Percentiles rank a stretch among this genome's conserved stretches.
Evolutionary conservation across 2,888 invertebrate species (phyloP).

Genomic region (Phasia obesa): DNA sequence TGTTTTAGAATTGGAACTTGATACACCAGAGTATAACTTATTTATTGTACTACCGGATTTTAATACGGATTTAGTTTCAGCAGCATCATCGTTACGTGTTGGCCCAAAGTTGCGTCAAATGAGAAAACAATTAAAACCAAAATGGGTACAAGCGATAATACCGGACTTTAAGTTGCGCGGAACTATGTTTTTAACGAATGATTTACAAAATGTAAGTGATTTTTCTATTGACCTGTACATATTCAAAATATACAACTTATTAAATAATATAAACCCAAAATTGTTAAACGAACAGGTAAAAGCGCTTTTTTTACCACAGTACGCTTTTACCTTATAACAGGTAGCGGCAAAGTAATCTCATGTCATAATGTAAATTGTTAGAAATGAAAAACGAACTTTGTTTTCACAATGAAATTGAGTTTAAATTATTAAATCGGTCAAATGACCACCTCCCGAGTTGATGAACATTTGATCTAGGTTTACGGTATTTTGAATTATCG

Average conservation of each 20-base stretch:
- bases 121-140: slow-evolving; percentile 86
- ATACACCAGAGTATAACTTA: slow-evolving; percentile 90
- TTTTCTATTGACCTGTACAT: background rate
- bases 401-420: too few species aligned
- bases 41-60: slow-evolving; percentile 88
- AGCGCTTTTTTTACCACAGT: too few species aligned
- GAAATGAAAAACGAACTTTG: too few species aligned
- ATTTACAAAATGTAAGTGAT: slow-evolving; percentile 89
- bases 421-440: too few species aligned
- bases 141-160: slow-evolving; percentile 89
- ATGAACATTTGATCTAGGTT: too few species aligned
- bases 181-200: slow-evolving; percentile 90
- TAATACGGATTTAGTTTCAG: slow-evolving; percentile 85
- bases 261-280: too few species aligned
- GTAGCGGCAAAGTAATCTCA: too few species aligned
- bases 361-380: too few species aligned
- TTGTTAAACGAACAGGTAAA: too few species aligned
- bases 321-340: too few species aligned
- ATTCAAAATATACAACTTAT: background rate
- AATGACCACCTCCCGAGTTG: too few species aligned
- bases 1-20: slow-evolving; percentile 90
- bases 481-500: too few species aligned
- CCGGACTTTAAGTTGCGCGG: slow-evolving; percentile 92
- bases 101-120: slow-evolving; percentile 86
- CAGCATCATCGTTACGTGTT: slow-evolving; percentile 86